A percentile compares a stretch with the other conserved stretches of the same genome.
Evolutionary conservation across 2,113 vertebrate species (phyloP).

Genomic region (Equus quagga): DNA sequence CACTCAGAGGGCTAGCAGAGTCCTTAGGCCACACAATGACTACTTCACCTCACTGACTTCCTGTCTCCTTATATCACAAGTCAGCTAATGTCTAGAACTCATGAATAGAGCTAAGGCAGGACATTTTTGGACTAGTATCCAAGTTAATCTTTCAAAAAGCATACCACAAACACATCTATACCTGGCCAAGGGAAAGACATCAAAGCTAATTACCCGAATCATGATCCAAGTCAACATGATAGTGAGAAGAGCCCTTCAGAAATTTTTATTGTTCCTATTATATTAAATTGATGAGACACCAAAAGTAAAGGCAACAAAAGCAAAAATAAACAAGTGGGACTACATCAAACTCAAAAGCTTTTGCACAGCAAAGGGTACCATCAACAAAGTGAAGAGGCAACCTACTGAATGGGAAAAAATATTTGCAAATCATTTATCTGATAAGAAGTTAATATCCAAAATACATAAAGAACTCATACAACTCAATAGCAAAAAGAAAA

Average conservation of each 20-base stretch:
- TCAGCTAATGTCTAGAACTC: background rate
- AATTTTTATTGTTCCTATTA: background rate
- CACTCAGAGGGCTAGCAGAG: background rate
- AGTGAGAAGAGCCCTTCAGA: background rate
- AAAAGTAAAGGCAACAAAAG: background rate
- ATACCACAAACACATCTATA: background rate
- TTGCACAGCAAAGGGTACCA: background rate
- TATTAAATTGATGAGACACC: background rate
- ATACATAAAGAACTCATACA: background rate
- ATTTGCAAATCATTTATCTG: background rate
- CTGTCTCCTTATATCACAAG: background rate
- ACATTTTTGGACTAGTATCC: background rate
- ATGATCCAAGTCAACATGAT: background rate
- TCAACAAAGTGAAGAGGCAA: background rate
- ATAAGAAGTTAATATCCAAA: background rate
- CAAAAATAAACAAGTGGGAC: background rate
- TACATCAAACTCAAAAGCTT: background rate
- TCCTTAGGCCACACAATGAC: background rate
- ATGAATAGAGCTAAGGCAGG: background rate
- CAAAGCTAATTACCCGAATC: background rate
- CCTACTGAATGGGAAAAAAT: background rate
- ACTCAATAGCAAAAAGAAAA: background rate
- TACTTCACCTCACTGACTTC: background rate
- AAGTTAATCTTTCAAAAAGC: conserved; percentile 5
- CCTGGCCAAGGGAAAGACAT: background rate